Conservation (phyloP, 2,797 vertebrate genomes). For the Acipenser oxyrinchus region DNA sequence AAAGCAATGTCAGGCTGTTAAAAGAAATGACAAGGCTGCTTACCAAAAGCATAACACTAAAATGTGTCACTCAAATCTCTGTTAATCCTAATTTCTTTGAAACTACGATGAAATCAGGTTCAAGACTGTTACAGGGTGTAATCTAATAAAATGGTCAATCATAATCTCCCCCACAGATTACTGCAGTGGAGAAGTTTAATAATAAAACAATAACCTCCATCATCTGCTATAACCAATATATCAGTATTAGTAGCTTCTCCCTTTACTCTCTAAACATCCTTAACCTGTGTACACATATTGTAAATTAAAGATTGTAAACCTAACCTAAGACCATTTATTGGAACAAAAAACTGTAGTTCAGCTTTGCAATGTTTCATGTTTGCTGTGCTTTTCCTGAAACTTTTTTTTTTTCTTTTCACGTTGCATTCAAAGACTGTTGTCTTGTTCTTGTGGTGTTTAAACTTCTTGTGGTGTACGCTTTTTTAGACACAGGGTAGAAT, state of each 20-base stretch:
- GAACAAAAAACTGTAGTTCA: constrained; percentile 76
- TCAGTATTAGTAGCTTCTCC: constrained; percentile 90
- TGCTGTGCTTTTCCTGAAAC: constrained; percentile 40
- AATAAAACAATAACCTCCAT: constrained; percentile 77
- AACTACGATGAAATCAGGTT: constrained; percentile 61
- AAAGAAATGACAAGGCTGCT: constrained; percentile 17
- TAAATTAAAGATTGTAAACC: constrained; percentile 98
- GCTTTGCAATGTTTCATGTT: constrained; percentile 90
- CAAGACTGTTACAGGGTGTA: constrained; percentile 72
- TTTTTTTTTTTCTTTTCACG: constrained; percentile 43
- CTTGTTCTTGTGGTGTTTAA: constrained; percentile 78
- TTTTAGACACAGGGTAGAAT: constrained; percentile 90
- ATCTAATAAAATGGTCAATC: constrained; percentile 78
- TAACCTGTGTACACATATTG: constrained; percentile 94
- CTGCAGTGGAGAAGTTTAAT: constrained; percentile 67
- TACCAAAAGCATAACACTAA: neutral
- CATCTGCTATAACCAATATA: constrained; percentile 81
- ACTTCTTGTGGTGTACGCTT: constrained; percentile 85
- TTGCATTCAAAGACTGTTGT: constrained; percentile 73
- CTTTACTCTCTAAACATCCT: constrained; percentile 91
- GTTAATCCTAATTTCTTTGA: constrained; percentile 27
- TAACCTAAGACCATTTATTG: constrained; percentile 80
- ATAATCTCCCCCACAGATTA: constrained; percentile 40
- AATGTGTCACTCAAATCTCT: neutral
- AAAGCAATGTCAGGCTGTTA: constrained; percentile 27